Evolutionary conservation across 1,140 invertebrate species (phyloP).

Genomic region (Elysia chlorotica): DNA sequence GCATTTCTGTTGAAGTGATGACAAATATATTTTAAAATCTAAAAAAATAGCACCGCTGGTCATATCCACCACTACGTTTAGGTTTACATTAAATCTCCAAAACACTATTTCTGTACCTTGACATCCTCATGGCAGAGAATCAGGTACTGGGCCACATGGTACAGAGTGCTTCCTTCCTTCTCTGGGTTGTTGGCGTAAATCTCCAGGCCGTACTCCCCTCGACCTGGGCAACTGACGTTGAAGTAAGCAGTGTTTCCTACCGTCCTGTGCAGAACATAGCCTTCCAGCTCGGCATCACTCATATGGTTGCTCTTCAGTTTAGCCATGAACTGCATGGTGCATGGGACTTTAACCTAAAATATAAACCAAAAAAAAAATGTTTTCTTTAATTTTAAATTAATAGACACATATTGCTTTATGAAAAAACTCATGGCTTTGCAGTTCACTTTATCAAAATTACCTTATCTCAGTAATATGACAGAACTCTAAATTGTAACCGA

Average conservation of each 20-base stretch:
- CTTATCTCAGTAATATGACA: too few species aligned
- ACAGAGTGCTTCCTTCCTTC: constrained; percentile 56
- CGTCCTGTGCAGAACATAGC: constrained; percentile 55
- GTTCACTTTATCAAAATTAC: too few species aligned
- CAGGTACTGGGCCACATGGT: constrained; percentile 59
- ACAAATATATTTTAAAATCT: too few species aligned
- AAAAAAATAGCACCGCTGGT: too few species aligned
- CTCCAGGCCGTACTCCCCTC: constrained; percentile 61
- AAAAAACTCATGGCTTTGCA: too few species aligned
- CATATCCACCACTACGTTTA: too few species aligned
- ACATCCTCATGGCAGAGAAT: constrained; percentile 57
- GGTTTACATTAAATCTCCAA: too few species aligned
- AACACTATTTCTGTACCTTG: too few species aligned
- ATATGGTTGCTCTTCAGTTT: constrained; percentile 58
- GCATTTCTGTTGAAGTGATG: too few species aligned
- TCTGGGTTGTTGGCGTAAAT: constrained; percentile 62
- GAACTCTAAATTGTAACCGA: too few species aligned
- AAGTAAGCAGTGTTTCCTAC: constrained; percentile 60
- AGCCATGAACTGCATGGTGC: constrained; percentile 59
- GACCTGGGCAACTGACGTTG: constrained; percentile 53
- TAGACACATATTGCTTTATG: neutral
- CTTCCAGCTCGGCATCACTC: constrained; percentile 53
- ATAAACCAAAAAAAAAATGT: too few species aligned
- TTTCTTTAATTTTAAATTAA: too few species aligned
- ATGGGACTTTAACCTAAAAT: constrained; percentile 30